Conservation (phyloP, 2,888 invertebrate species). For the Lepidochrysops patricia region DNA sequence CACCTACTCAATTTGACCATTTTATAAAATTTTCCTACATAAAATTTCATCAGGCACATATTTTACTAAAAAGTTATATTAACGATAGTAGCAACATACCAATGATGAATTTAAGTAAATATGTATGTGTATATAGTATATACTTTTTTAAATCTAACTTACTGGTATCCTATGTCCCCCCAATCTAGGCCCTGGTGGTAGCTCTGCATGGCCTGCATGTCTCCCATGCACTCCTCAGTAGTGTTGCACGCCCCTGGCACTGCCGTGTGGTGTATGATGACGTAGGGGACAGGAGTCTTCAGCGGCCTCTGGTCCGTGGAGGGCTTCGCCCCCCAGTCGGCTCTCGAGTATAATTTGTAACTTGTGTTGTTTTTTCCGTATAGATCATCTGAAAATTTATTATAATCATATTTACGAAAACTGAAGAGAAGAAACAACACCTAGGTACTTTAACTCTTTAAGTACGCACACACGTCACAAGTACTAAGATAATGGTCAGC, state of each 20-base stretch:
- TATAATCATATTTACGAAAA: too few species aligned
- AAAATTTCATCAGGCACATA: too few species aligned
- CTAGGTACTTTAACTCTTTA: too few species aligned
- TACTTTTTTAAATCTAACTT: constrained; percentile 34
- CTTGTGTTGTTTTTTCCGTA: not conserved
- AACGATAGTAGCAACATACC: too few species aligned
- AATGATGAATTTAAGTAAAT: too few species aligned
- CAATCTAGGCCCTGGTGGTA: constrained; percentile 77
- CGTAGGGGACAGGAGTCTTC: constrained; percentile 76
- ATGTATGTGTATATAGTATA: too few species aligned
- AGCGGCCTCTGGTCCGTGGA: constrained; percentile 60
- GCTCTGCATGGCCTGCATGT: constrained; percentile 79
- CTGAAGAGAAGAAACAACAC: too few species aligned
- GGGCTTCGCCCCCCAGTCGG: constrained; percentile 75
- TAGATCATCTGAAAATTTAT: not conserved
- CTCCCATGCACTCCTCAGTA: constrained; percentile 61
- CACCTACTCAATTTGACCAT: too few species aligned
- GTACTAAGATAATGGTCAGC: too few species aligned
- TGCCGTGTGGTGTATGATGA: constrained; percentile 83
- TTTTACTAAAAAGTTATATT: too few species aligned
- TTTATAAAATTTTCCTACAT: too few species aligned
- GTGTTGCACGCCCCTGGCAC: constrained; percentile 76
- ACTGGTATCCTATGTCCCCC: constrained; percentile 81
- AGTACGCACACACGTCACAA: too few species aligned
- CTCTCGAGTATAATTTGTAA: constrained; percentile 45